Conservation (phyloP, 2,113 vertebrate genomes). For the Struthio camelus region DNA sequence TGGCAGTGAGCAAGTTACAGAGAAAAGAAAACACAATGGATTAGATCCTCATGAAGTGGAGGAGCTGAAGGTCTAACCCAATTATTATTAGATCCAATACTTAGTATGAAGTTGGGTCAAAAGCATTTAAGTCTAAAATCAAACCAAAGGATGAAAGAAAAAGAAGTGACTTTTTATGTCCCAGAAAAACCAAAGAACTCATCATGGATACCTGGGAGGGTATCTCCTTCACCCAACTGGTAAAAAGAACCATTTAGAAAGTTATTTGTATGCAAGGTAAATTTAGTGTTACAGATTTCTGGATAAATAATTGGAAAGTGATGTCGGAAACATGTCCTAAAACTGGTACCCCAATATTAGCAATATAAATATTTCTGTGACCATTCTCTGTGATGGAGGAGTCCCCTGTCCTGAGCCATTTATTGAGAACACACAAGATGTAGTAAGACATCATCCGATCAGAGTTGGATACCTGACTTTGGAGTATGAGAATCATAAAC, state of each 20-base stretch:
- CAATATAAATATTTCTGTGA: neutral
- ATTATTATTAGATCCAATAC: neutral
- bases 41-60: slow-evolving; percentile 23
- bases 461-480: slow-evolving; percentile 80
- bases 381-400: slow-evolving; percentile 36
- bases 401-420: slow-evolving; percentile 79
- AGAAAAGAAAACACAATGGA: slow-evolving; percentile 38
- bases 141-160: slow-evolving; percentile 38
- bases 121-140: slow-evolving; percentile 54
- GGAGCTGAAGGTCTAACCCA: neutral
- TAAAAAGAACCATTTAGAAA: slow-evolving; percentile 15
- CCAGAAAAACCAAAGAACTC: neutral
- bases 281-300: slow-evolving; percentile 32
- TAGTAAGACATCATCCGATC: slow-evolving; percentile 64
- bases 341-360: neutral
- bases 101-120: slow-evolving; percentile 41
- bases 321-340: slow-evolving; percentile 1
- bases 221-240: neutral
- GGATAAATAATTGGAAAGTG: neutral
- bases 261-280: neutral
- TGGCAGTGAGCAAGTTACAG: slow-evolving; percentile 15
- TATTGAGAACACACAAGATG: slow-evolving; percentile 73
- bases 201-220: neutral
- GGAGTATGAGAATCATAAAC: slow-evolving; percentile 85
- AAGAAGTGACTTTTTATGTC: neutral